Percentiles rank a stretch among this genome's conserved stretches.
Evolutionary conservation across 2,113 vertebrate species (phyloP).

Genomic region (Desmodus rotundus): DNA sequence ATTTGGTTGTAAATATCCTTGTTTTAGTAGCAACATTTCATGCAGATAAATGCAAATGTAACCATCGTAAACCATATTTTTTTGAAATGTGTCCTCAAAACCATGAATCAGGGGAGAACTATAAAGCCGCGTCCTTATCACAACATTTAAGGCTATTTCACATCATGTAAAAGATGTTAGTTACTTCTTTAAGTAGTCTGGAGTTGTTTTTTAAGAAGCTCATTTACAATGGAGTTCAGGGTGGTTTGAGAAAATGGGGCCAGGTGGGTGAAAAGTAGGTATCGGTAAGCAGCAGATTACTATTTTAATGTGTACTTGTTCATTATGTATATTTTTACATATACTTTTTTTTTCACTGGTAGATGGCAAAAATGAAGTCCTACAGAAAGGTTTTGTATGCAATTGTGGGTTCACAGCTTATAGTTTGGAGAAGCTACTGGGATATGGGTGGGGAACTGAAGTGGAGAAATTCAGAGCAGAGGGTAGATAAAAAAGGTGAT

Average conservation of each 20-base stretch:
- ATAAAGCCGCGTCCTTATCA: slow-evolving; percentile 44
- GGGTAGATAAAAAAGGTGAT: not conserved
- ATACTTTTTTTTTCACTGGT: not conserved
- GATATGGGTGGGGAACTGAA: not conserved
- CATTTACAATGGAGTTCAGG: not conserved
- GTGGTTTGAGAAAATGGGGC: not conserved
- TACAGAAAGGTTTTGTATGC: not conserved
- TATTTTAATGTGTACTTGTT: not conserved
- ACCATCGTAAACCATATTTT: slow-evolving; percentile 50
- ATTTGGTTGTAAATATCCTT: slow-evolving; percentile 70
- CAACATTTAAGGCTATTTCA: slow-evolving; percentile 57
- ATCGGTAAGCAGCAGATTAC: not conserved
- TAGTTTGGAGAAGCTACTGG: not conserved
- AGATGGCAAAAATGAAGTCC: not conserved
- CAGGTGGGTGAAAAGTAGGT: not conserved
- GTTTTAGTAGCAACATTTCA: slow-evolving; percentile 73
- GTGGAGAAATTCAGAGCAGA: not conserved
- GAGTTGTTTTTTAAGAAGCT: slow-evolving; percentile 35
- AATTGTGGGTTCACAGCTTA: not conserved
- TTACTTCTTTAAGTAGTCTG: slow-evolving; percentile 31
- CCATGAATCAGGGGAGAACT: slow-evolving; percentile 54
- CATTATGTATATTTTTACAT: not conserved
- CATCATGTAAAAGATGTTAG: slow-evolving; percentile 10
- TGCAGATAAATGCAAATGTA: slow-evolving; percentile 72
- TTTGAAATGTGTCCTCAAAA: slow-evolving; percentile 49